Evolutionary conservation across 2,113 vertebrate genomes (phyloP).

Genomic region (Elanus axillaris): DNA sequence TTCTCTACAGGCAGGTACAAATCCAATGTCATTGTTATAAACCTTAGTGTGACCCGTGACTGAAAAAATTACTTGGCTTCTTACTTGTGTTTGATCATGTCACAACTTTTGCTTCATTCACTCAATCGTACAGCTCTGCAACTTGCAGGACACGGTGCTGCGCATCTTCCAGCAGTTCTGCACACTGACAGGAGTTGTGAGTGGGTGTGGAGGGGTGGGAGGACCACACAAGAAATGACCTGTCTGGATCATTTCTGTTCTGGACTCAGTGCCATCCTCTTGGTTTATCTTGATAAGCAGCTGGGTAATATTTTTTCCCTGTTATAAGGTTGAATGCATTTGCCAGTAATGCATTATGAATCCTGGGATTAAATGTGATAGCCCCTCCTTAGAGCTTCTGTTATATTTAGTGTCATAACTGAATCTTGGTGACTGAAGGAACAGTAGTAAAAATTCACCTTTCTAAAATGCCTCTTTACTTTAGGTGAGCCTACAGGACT

Average conservation of each 20-base stretch:
- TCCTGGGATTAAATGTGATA: background rate
- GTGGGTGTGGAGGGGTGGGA: background rate
- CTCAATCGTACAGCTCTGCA: background rate
- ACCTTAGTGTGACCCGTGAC: background rate
- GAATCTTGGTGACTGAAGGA: background rate
- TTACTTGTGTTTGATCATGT: background rate
- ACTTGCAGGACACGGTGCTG: background rate
- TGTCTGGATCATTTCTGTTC: background rate
- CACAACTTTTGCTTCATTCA: background rate
- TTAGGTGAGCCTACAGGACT: background rate
- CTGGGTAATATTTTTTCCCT: background rate
- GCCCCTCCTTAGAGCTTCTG: background rate
- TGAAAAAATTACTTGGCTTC: background rate
- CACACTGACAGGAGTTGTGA: background rate
- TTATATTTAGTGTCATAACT: background rate
- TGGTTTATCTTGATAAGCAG: background rate
- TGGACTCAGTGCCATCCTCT: background rate
- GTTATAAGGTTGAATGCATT: background rate
- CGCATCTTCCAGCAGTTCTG: background rate
- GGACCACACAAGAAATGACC: background rate
- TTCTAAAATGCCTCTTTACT: background rate
- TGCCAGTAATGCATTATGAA: background rate
- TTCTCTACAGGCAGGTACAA: background rate
- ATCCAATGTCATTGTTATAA: background rate
- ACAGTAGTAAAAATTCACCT: background rate